Evolutionary conservation across 2,113 vertebrate genomes (phyloP).

Genomic region (Lathamus discolor): DNA sequence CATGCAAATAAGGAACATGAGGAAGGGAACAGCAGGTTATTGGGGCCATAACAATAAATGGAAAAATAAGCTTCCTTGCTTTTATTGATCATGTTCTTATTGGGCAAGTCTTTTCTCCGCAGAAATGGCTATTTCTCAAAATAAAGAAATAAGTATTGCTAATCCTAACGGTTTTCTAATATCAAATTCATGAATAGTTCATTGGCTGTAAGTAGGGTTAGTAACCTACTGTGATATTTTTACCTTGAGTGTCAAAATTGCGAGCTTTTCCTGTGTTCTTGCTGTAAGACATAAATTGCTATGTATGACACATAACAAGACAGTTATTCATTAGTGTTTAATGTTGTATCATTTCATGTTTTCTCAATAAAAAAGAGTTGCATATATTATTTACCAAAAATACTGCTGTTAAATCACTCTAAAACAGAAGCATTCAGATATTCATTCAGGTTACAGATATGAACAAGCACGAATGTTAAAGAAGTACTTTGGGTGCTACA

Average conservation of each 20-base stretch:
- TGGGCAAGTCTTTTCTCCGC: not conserved
- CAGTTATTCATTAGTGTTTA: conserved; percentile 19
- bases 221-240: conserved; percentile 8
- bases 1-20: not conserved
- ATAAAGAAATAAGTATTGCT: not conserved
- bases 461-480: not conserved
- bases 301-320: not conserved
- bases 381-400: not conserved
- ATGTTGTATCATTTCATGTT: not conserved
- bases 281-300: not conserved
- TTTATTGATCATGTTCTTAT: not conserved
- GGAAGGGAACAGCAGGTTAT: not conserved
- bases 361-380: conserved; percentile 11
- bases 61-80: not conserved
- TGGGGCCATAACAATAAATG: not conserved
- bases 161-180: not conserved
- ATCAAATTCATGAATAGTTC: not conserved
- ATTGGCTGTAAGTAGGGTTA: not conserved
- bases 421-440: not conserved
- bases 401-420: not conserved
- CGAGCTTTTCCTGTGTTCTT: not conserved
- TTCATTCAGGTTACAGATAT: not conserved
- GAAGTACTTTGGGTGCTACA: not conserved
- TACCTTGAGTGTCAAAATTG: not conserved
- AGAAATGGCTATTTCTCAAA: not conserved